phyloP scores from a whole-genome alignment of 2,888 invertebrate genomes.

The Acrobasis suavella region DNA sequence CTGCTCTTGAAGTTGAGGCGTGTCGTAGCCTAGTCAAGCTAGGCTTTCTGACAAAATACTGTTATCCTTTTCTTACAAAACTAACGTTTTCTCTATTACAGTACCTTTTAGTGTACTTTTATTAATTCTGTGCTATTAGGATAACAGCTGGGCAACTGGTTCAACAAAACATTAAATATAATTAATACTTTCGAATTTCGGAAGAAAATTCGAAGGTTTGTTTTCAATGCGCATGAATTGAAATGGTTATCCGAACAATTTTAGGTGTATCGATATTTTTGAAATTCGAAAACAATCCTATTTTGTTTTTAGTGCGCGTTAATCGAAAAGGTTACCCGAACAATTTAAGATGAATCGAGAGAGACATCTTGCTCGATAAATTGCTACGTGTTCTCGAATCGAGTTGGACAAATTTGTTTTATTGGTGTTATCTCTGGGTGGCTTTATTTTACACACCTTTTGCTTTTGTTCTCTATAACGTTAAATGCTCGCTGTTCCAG shows the following conservation, averaged over 20 bases:
- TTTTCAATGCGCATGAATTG: neutral
- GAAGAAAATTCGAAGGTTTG: neutral
- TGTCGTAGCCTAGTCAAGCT: neutral
- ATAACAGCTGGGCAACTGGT: neutral
- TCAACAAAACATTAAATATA: neutral
- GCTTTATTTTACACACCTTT: conserved; percentile 60
- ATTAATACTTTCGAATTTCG: neutral
- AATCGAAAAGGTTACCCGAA: conserved; percentile 10
- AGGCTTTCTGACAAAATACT: neutral
- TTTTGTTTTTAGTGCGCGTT: conserved; percentile 5
- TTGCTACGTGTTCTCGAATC: conserved; percentile 66
- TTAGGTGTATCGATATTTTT: conserved; percentile 56
- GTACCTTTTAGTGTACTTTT: no score
- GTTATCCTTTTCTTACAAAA: conserved; percentile 10
- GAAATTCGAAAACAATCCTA: no score
- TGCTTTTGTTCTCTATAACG: conserved; percentile 44
- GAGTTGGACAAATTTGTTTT: conserved; percentile 72
- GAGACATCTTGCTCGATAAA: conserved; percentile 74
- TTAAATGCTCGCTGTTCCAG: conserved; percentile 17
- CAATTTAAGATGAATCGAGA: conserved; percentile 65
- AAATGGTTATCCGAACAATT: conserved; percentile 36
- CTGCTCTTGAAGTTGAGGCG: neutral
- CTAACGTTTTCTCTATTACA: neutral
- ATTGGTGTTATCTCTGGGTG: conserved; percentile 76
- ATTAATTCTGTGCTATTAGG: no score